These are phyloP conservation scores for Micropoecilia bifurca DNA, from an alignment of 2,797 vertebrate genomes.

Conservation along the genomic window DNA sequence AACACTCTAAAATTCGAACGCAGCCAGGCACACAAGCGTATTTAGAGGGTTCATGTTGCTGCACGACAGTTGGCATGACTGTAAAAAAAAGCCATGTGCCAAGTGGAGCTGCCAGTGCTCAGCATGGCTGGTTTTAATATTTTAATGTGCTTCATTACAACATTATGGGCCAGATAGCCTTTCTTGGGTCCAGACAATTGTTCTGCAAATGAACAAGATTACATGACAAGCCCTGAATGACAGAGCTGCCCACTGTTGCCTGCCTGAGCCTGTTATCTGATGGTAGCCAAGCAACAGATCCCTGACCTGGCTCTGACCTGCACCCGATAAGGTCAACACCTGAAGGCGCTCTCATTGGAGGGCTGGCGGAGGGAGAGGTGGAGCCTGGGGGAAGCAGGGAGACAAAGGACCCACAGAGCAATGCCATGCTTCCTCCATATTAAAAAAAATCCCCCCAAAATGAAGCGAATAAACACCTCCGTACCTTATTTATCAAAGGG, in stretches of 20 bases:
- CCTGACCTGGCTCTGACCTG: slow-evolving; percentile 87
- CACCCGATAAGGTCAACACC: slow-evolving; percentile 88
- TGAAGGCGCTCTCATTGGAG: slow-evolving; percentile 86
- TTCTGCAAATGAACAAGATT: slow-evolving; percentile 88
- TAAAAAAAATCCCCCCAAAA: slow-evolving; percentile 44
- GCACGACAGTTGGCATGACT: slow-evolving; percentile 76
- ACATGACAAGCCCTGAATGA: slow-evolving; percentile 85
- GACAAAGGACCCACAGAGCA: slow-evolving; percentile 79
- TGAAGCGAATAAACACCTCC: slow-evolving; percentile 42
- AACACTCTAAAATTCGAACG: slow-evolving; percentile 54
- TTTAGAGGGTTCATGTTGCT: slow-evolving; percentile 78
- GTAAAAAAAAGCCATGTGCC: slow-evolving; percentile 74
- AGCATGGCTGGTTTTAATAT: slow-evolving; percentile 84
- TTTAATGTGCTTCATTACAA: slow-evolving; percentile 87
- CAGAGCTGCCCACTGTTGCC: slow-evolving; percentile 77
- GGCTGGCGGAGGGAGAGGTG: slow-evolving; percentile 73
- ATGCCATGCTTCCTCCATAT: slow-evolving; percentile 75
- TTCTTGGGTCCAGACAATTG: slow-evolving; percentile 84
- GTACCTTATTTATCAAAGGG: slow-evolving; percentile 52
- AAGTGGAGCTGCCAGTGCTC: slow-evolving; percentile 76
- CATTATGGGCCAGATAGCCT: slow-evolving; percentile 85
- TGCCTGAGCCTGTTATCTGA: slow-evolving; percentile 85
- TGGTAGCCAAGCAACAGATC: slow-evolving; percentile 88
- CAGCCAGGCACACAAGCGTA: slow-evolving; percentile 65
- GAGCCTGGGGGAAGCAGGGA: slow-evolving; percentile 76